Evolutionary conservation across 2,888 invertebrate genomes (phyloP).

Genomic region (Octonoba sinensis): DNA sequence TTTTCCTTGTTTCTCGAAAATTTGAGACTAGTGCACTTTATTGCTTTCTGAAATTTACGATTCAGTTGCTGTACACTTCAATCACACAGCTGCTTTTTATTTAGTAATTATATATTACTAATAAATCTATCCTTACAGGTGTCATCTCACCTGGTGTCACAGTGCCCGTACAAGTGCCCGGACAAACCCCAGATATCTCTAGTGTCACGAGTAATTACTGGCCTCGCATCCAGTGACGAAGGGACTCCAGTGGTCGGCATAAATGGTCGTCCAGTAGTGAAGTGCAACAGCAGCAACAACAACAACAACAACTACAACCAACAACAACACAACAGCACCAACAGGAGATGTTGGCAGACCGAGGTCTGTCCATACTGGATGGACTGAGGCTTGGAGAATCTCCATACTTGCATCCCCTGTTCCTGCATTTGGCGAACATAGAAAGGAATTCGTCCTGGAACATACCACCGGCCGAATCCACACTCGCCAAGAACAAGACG

Average conservation of each 20-base stretch:
- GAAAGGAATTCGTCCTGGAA: constrained; percentile 42
- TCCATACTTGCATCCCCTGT: constrained; percentile 54
- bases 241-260: constrained; percentile 62
- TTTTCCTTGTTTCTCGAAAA: no score
- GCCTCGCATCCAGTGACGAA: constrained; percentile 84
- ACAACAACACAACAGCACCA: constrained; percentile 31
- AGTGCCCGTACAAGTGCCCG: constrained; percentile 92
- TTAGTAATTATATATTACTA: no score
- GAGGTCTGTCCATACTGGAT: constrained; percentile 51
- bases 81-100: no score
- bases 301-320: constrained; percentile 40
- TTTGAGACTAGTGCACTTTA: no score
- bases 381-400: constrained; percentile 45
- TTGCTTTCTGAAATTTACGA: no score
- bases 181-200: constrained; percentile 81
- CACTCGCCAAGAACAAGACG: constrained; percentile 27
- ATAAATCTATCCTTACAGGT: constrained; percentile 75
- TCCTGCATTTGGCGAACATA: constrained; percentile 46
- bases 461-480: constrained; percentile 33
- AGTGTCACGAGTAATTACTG: constrained; percentile 82
- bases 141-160: constrained; percentile 93
- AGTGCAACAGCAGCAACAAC: constrained; percentile 25
- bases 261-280: constrained; percentile 62
- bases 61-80: no score
- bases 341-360: constrained; percentile 48